Base-by-base conservation (phyloP, 2,113 vertebrate species). In the Myiopsitta monachus region DNA sequence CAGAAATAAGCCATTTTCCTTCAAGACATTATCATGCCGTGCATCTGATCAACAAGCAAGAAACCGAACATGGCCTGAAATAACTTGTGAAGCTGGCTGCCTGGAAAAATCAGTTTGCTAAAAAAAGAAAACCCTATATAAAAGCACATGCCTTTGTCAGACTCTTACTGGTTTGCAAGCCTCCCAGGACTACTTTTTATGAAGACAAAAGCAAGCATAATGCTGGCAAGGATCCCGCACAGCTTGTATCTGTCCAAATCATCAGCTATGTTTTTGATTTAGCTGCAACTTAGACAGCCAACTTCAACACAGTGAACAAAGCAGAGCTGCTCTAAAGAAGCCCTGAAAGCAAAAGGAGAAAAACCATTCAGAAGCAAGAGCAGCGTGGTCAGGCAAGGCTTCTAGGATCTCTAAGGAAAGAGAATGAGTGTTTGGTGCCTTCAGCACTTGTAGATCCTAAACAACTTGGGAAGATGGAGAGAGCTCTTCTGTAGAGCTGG, bases 211-310 rank as follows among this genome's bases (percentile, higher is more conserved):
- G 66, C 79, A 94, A 93, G 73, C 59, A 84, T 27, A 68, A 87
- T 3, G 1, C 44, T 94, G 93, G 92, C 83, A 85, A 74, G n/a
- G 75, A 63, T n/a, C 80, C 82, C 80, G 87, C 33, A 46, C 72
- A 81, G 86, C 68, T 82, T 64, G 19, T 88, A 83, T 94, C 63
- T 93, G 59, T 83, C 70, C 70, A 92, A 90, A 82, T 90, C 73
- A 86, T 90, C 80, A 83, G 77, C 77, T 70, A 83, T 83, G 92
- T 62, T 96, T 94, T 67, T 90, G 51, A 95, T 88, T 89, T 88
- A 90, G 76, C 49, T 92, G 52, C 54, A 67, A 74, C 63, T 90
- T 67, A 86, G 59, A 80, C 19, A 74, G 85, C 76, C 59, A 95
- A 30, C 62, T 69, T 83, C 81, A 85, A 90, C 68, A 67, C 18